Base-by-base conservation (phyloP, 1,140 invertebrate species). In the Bombus pascuorum region DNA sequence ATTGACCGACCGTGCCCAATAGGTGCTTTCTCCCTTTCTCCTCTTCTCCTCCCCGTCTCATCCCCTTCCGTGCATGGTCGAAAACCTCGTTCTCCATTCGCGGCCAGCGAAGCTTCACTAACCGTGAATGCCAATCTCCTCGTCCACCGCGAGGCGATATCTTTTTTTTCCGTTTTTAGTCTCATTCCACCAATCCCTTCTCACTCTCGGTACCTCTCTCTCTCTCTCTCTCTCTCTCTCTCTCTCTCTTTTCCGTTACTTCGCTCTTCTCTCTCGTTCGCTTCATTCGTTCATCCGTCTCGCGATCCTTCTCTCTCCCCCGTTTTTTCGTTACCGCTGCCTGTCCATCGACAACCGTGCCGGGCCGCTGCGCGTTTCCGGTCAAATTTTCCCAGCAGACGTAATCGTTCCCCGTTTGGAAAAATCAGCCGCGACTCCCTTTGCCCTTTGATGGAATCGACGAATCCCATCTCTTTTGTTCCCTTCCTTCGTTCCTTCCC, bases 41-140 rank as follows among this genome's bases (percentile, higher is more conserved):
- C 37, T 86, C 82, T 84, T 78, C 85, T 83, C 85, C 28, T 15
- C 47, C 9, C 1, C 15, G 68, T 82, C 85, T 82, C 73, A 82
- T 9, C 12, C 28, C 39, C 71, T 28, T 8, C 39, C 85, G 18
- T 42, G 39, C 37, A n/a, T 4, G 85, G 85, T 88, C 85, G 66
- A 78, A 87, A 87, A 88, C 88, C 84, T 78, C 83, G 86, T 90
- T 93, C 93, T 92, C 92, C 87, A 94, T 93, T 93, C 91, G 89
- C 89, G 85, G 87, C 91, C 89, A 89, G 86, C 82, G 88, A 86
- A 91, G 86, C 92, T 92, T 91, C 92, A 90, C 91, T 87, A 90
- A 87, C 91, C 91, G 91, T 92, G 88, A 94, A 93, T 93, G 93
- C 91, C 93, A 94, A 93, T 94, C 93, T 94, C 92, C 87, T 87